Evolutionary conservation across 1,140 invertebrate genomes (phyloP), one percentile per base, ranked within the genome.

Genomic region (Augochlora pura): DNA sequence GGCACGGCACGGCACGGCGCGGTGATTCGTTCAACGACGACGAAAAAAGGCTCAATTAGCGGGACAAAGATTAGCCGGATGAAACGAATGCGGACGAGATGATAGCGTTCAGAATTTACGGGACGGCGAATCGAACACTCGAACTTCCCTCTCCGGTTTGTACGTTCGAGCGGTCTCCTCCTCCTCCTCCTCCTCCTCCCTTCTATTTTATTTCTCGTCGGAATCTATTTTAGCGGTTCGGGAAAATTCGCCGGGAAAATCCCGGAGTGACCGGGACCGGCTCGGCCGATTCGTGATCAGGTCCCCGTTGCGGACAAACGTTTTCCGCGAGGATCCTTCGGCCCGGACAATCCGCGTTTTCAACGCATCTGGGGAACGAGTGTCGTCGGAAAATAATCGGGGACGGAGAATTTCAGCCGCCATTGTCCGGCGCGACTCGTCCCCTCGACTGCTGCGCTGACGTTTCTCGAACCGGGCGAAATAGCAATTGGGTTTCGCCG

Each of bases 61-160:
- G 67, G 59, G 72, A 80, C 83, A 83, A 86, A 83, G 80, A 86
- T 86, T 73, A 68, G 63, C 10, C 39, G 76, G 63, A 72, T 74
- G 49, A 25, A 72, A 69, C 59, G 42, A 32, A 32, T 57, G 42
- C 69, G 52, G 49, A 57, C 72, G 52, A 77, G 82, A 86, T 80
- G 83, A 80, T 70, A 77, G 77, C 77, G 63, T 85, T 60, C 75
- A 70, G 76, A 86, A 81, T 86, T 85, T n/a, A 57, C 63, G 1
- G n/a, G 18, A 21, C 7, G 7, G 4, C 54, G n/a, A 18, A 8
- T 21, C 32, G 42, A 21, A 21, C 8, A 25, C 60, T 32, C 39
- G 42, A 49, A 49, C 23, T 42, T 46, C 49, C 73, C 38, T 25
- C 62, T 65, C 70, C 72, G 21, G 9, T 10, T 46, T 21, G 23